Conservation (phyloP, 2,888 invertebrate genomes). For the Heteropelma amictum region DNA sequence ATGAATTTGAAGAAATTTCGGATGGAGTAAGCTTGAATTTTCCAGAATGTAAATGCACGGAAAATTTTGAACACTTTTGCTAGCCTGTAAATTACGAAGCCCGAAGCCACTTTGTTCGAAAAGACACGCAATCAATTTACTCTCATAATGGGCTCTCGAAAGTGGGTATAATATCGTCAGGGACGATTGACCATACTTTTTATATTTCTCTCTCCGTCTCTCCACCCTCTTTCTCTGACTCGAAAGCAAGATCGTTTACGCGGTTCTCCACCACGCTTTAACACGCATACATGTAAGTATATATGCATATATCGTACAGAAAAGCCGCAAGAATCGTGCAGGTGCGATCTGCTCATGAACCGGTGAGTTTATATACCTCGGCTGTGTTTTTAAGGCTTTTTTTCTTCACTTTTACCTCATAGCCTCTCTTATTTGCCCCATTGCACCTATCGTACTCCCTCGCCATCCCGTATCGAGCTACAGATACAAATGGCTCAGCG, state of each 20-base stretch:
- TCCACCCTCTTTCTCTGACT: slow-evolving; percentile 21
- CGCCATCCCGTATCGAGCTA: slow-evolving; percentile 12
- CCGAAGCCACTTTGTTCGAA: too few species aligned
- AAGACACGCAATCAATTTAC: too few species aligned
- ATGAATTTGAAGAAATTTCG: too few species aligned
- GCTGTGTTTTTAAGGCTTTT: slow-evolving; percentile 45
- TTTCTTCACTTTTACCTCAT: slow-evolving; percentile 43
- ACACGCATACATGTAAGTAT: not conserved
- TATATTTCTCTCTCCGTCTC: too few species aligned
- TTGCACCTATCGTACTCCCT: not conserved
- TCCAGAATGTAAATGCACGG: too few species aligned
- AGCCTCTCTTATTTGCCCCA: slow-evolving; percentile 25
- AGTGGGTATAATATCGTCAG: too few species aligned
- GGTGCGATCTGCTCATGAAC: slow-evolving; percentile 68
- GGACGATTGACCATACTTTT: too few species aligned
- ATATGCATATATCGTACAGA: slow-evolving; percentile 42
- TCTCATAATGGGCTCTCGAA: too few species aligned
- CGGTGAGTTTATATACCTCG: slow-evolving; percentile 55
- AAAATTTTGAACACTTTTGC: too few species aligned
- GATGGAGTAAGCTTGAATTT: too few species aligned
- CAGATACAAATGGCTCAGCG: slow-evolving; percentile 24
- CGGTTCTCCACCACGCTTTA: slow-evolving; percentile 13
- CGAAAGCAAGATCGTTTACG: slow-evolving; percentile 1
- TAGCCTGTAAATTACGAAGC: too few species aligned
- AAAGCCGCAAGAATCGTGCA: slow-evolving; percentile 67